phyloP scores from a whole-genome alignment of 1,140 invertebrate species.

The Pararge aegeria region DNA sequence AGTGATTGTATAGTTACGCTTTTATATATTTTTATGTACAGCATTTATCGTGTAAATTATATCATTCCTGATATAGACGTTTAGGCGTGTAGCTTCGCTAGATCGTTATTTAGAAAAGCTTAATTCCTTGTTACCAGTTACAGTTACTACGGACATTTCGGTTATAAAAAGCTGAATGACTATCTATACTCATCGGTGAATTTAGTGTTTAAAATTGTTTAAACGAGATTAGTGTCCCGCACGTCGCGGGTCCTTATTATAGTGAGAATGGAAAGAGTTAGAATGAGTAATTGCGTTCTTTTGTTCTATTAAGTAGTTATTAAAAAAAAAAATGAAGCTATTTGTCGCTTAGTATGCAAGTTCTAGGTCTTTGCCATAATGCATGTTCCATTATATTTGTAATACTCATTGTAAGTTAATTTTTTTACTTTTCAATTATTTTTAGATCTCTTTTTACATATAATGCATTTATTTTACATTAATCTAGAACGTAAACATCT shows the following conservation, averaged over 20 bases:
- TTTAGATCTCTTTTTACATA: slow-evolving; percentile 78
- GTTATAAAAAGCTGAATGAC: slow-evolving; percentile 10
- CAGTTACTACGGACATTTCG: slow-evolving; percentile 56
- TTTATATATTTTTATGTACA: slow-evolving; percentile 66
- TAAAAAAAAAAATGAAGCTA: slow-evolving; percentile 70
- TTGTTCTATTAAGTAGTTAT: slow-evolving; percentile 29
- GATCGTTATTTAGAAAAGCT: slow-evolving; percentile 42
- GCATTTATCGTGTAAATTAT: slow-evolving; percentile 69
- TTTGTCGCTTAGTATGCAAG: slow-evolving; percentile 75
- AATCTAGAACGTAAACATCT: slow-evolving; percentile 38
- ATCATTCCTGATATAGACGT: slow-evolving; percentile 61
- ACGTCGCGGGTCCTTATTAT: slow-evolving; percentile 15
- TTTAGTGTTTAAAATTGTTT: slow-evolving; percentile 9
- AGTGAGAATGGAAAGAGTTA: slow-evolving; percentile 30
- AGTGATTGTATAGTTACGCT: slow-evolving; percentile 74
- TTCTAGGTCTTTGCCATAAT: slow-evolving; percentile 80
- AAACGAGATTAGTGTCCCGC: slow-evolving; percentile 25
- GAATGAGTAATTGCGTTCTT: slow-evolving; percentile 20
- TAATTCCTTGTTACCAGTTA: slow-evolving; percentile 69
- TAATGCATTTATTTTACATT: slow-evolving; percentile 78
- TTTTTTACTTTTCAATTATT: slow-evolving; percentile 72
- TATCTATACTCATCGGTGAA: slow-evolving; percentile 11
- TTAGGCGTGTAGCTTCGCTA: slow-evolving; percentile 42
- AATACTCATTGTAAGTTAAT: slow-evolving; percentile 79
- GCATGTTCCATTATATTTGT: slow-evolving; percentile 80